Percentiles rank a stretch among this genome's conserved stretches.
Evolutionary conservation across 2,888 invertebrate species (phyloP).

Genomic region (Subacronicta megacephala): DNA sequence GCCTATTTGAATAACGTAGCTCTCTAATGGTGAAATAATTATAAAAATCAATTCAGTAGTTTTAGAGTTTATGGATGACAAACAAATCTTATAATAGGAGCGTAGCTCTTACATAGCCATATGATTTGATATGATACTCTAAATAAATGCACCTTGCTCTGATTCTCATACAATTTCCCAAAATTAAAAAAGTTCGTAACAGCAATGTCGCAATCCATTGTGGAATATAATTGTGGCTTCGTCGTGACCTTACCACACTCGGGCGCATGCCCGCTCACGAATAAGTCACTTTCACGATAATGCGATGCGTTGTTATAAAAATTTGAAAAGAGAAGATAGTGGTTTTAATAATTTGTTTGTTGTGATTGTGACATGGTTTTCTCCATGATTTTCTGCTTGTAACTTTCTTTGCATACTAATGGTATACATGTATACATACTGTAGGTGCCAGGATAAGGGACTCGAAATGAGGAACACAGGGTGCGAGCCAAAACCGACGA

Average conservation of each 20-base stretch:
- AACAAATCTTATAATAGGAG: no score
- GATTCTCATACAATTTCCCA: conserved; percentile 49
- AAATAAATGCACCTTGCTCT: conserved; percentile 41
- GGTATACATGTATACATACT: no score
- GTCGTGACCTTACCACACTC: conserved; percentile 37
- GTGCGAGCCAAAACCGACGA: no score
- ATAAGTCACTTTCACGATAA: conserved; percentile 40
- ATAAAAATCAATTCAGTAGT: no score
- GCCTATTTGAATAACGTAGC: no score
- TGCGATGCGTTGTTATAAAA: conserved; percentile 7
- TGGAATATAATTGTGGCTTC: conserved; percentile 37
- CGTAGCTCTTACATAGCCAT: no score
- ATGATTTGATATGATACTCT: background rate
- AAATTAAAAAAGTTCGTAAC: conserved; percentile 44
- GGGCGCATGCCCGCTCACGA: conserved; percentile 36
- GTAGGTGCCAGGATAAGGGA: no score
- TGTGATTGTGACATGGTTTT: background rate
- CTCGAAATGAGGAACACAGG: no score
- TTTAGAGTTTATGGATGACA: no score
- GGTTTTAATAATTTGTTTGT: conserved; percentile 1
- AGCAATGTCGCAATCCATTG: conserved; percentile 47
- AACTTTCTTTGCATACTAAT: no score
- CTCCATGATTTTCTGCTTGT: background rate
- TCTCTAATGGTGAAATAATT: no score
- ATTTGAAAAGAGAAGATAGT: background rate